Evolutionary conservation across 2,113 vertebrate genomes (phyloP), one percentile per base, ranked within the genome.

Genomic region (Trogon surrucura): DNA sequence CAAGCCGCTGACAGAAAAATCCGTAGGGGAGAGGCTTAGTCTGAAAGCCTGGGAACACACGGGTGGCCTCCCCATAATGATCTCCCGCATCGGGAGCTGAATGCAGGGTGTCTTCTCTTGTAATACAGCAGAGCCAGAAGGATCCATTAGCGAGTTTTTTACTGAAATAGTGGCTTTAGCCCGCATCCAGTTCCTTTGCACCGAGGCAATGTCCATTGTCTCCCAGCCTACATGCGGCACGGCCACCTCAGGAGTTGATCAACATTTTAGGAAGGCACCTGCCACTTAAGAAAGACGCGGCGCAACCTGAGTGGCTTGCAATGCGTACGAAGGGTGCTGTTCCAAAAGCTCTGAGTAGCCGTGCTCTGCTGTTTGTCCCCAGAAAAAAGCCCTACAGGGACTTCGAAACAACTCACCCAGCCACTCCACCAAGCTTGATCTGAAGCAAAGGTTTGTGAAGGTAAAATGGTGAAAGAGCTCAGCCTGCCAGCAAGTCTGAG

Each of bases 11-110:
- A 74, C 71, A 87, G 0, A 71, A 92, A 78, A 91, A 91, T 86
- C 92, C 72, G 84, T 36, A 66, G 95, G 74, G 80, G 54, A 91
- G 65, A 32, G 0, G 61, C 77, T 81, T 18, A 27, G 17, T 22
- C 70, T 96, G 95, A 89, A 96, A 94, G 91, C 30, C 91, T 79
- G 83, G 58, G 73, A 87, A 93, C 54, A 69, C 72, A 45, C 54
- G 84, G 95, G 93, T 54, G 88, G 91, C 64, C 53, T 92, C 26
- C 73, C 36, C 70, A 48, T 91, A 93, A 96, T 56, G 93, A 95
- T 71, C 80, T 51, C 75, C 88, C 83, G 88, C 3, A 5, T 67
- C 50, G 86, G 93, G 73, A 72, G 10, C 15, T 57, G 85, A 74
- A 61, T 7, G 30, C 13, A 50, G 77, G 82, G 77, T 79, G 69